phyloP scores from a whole-genome alignment of 2,113 vertebrate genomes.

The Spea bombifrons region DNA sequence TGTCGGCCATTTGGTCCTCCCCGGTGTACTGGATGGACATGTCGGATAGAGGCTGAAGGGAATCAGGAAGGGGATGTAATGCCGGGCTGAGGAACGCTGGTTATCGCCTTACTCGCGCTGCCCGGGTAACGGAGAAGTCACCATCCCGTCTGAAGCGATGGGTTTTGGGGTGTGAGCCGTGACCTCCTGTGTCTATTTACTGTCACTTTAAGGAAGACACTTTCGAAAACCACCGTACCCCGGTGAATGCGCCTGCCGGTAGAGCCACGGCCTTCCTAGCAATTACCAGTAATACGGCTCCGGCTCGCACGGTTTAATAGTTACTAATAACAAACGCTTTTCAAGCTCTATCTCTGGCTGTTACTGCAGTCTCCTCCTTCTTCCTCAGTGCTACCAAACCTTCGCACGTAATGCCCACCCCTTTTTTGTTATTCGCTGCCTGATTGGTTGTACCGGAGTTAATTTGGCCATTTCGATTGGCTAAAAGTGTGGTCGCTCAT shows the following conservation, averaged over 20 bases:
- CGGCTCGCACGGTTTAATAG: no score
- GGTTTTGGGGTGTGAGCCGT: neutral
- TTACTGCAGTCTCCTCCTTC: neutral
- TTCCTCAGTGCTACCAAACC: slow-evolving; percentile 35
- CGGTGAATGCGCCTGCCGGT: neutral
- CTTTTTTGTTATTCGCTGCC: neutral
- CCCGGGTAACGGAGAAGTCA: neutral
- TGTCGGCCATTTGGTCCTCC: slow-evolving; percentile 83
- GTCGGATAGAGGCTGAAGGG: neutral
- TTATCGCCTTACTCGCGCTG: slow-evolving; percentile 37
- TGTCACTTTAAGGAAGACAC: neutral
- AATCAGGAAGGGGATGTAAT: slow-evolving; percentile 43
- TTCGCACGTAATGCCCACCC: slow-evolving; percentile 47
- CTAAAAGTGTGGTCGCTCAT: neutral
- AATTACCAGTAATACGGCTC: no score
- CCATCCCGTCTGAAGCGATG: neutral
- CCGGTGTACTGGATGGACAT: slow-evolving; percentile 91
- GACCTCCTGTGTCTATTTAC: no score
- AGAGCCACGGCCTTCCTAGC: no score
- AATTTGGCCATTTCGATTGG: slow-evolving; percentile 3
- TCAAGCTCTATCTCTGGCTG: neutral
- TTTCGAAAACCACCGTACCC: neutral
- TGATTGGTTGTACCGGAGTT: neutral
- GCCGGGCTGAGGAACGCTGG: slow-evolving; percentile 46
- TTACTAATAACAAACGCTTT: neutral